These are phyloP conservation scores for Drosophila sechellia DNA, from an alignment of 1,140 invertebrate species.

Conservation along the genomic window DNA sequence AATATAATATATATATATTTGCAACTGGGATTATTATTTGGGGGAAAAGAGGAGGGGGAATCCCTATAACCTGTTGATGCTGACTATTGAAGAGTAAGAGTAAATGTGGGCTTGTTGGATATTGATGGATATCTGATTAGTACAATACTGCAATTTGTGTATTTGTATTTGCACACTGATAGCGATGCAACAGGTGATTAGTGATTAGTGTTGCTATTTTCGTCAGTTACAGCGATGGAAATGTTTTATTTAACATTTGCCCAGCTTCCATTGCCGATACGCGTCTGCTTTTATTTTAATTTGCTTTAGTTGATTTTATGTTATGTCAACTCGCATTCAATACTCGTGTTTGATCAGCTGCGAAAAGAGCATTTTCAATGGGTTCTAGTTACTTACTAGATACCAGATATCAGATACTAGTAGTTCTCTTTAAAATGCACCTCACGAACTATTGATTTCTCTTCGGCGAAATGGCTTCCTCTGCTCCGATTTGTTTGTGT, in stretches of 20 bases:
- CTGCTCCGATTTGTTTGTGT: neutral
- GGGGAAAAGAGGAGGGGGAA: neutral
- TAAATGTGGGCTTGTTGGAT: no score
- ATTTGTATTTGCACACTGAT: neutral
- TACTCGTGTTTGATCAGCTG: constrained; percentile 30
- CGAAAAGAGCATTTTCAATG: neutral
- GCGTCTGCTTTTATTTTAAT: constrained; percentile 27
- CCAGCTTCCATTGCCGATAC: constrained; percentile 17
- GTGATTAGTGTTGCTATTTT: neutral
- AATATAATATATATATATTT: neutral
- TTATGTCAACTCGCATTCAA: constrained; percentile 10
- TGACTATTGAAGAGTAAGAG: no score
- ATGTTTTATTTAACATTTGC: constrained; percentile 8
- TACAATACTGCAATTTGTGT: neutral
- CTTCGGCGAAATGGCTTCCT: constrained; percentile 14
- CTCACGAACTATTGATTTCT: constrained; percentile 25
- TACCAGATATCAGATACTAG: neutral
- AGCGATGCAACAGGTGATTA: neutral
- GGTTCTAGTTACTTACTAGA: neutral
- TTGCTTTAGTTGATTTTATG: neutral
- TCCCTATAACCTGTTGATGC: constrained; percentile 9
- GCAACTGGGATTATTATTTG: neutral
- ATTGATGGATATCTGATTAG: neutral
- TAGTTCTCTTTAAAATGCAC: neutral
- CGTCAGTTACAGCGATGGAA: neutral